Base-by-base conservation (phyloP, 2,888 invertebrate genomes). In the Boloria selene region DNA sequence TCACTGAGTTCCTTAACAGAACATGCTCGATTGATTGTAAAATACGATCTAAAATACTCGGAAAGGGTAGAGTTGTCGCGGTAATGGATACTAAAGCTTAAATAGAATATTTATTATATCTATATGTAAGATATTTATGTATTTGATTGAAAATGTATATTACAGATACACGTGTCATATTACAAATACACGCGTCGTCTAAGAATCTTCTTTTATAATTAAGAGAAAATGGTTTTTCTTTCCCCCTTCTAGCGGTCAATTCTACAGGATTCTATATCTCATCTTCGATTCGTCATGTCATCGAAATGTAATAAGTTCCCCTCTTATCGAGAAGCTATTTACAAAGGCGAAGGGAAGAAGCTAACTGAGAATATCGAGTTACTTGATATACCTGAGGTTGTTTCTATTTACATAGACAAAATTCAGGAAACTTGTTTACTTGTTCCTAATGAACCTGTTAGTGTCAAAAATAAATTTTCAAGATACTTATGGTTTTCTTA, bases 281-380 rank as follows among this genome's bases (percentile, higher is more conserved):
- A 83, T 85, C 84, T 83, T 75, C 80, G 85, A 88, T 90, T 87
- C 85, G 86, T 85, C 87, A 81, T 88, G 90, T 91, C 90, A 91
- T 90, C 89, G 85, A 88, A 90, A 89, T 85, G 88, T 85, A 89
- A 88, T 91, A 90, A 88, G 86, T 84, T 84, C 86, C 85, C 85
- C 79, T 77, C 78, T 74, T 74, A 83, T 87, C 80, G 82, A 80
- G 83, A 84, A 84, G 84, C 85, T 87, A 87, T 89, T 88, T 86
- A 88, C 87, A 87, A 87, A 87, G 82, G 81, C 79, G 79, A 80
- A 82, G 79, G 77, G 79, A 72, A 74, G 75, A 77, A 79, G 83
- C 82, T 80, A 77, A 77, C 76, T 77, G 76, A 74, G 70, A 65
- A 77, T 79, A 78, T 79, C 76, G 74, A 79, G 77, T 79, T 77